Base-by-base conservation (phyloP, 1,140 invertebrate genomes). In the Heliconius hewitsoni region DNA sequence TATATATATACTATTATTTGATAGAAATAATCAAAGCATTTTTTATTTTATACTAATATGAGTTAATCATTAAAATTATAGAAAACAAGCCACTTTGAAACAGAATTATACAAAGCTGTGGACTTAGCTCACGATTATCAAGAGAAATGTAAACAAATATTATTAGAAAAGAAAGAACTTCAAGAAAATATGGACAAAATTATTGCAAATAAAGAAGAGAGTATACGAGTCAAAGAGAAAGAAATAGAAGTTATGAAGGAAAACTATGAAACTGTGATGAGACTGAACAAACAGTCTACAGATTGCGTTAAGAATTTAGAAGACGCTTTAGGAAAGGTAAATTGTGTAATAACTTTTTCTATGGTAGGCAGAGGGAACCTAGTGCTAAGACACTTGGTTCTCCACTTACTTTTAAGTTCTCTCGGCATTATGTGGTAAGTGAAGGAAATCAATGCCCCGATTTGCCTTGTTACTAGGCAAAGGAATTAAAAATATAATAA, bases 61-160 rank as follows among this genome's bases (percentile, higher is more conserved):
- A n/a, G 27, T 8, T 73, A 66, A 42, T 11, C n/a, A 37, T 19
- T 37, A 16, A 71, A 57, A 57, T 86, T 85, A 13, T 81, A 96
- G 93, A 96, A 96, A 95, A 95, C 96, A 5, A 95, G 94, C 81
- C 95, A 96, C 66, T 95, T 95, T 85, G 96, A 97, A 92, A 92
- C 94, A 16, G 96, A 97, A 95, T 88, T 97, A 4, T 96, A 96
- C 39, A 96, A 96, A 94, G 95, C 96, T 60, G 89, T 97, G 73
- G 96, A 96, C 84, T 84, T 97, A 34, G 96, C 96, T 8, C 95
- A 96, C 50, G 96, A 96, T 18, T 96, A 96, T 85, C 96, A 97
- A 93, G 96, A 96, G 74, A 97, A 97, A 90, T 95, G 94, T 79
- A 96, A 96, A 82, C 85, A 83, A 52, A 50, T 92, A 1, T 83